These are phyloP conservation scores for Alosa alosa DNA, from an alignment of 2,113 vertebrate genomes.

Conservation along the genomic window DNA sequence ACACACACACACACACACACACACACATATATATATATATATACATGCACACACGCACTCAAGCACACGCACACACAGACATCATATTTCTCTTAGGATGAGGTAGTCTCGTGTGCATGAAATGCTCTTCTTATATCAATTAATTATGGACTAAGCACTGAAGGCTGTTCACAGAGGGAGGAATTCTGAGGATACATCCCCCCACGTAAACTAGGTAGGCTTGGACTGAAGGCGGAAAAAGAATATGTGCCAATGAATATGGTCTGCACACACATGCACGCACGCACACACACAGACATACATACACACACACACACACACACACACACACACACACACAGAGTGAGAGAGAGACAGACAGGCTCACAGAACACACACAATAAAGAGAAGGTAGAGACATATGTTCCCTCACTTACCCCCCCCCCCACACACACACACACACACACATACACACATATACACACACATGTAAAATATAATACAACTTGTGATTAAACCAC, in stretches of 20 bases:
- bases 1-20: too few relatives aligned
- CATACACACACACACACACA: too few relatives aligned
- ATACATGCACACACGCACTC: background rate
- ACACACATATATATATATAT: background rate
- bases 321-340: background rate
- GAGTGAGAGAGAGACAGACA: too few relatives aligned
- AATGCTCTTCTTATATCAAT: background rate
- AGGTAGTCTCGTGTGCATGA: background rate
- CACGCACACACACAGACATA: background rate
- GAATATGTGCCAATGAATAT: background rate
- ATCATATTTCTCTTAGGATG: background rate
- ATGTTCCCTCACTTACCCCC: background rate
- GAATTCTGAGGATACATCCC: background rate
- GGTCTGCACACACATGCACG: background rate
- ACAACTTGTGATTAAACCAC: background rate
- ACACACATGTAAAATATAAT: background rate
- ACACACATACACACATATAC: background rate
- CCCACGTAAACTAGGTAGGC: background rate
- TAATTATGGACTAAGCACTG: conserved; percentile 12
- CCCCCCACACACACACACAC: background rate
- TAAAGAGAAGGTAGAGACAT: background rate
- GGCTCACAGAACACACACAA: too few relatives aligned
- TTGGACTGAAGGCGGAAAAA: background rate
- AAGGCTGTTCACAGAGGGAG: background rate
- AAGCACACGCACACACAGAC: background rate